Evolutionary conservation across 2,113 vertebrate species (phyloP).

Genomic region (Pan paniscus): DNA sequence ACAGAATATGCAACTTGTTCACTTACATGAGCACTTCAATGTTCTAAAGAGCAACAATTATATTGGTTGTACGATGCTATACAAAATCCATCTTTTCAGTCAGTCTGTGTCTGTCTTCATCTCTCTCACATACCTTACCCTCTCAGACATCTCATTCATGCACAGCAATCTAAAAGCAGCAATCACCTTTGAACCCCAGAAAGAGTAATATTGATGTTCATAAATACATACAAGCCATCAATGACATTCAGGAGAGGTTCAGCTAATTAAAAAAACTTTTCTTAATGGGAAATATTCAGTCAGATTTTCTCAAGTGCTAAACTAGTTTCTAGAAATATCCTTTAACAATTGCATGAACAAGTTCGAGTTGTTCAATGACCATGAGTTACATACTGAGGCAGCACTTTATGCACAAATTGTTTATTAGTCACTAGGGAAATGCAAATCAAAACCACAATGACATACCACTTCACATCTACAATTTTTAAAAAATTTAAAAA

Average conservation of each 20-base stretch:
- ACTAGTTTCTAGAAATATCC: background rate
- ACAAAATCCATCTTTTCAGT: background rate
- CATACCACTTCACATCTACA: background rate
- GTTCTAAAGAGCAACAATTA: background rate
- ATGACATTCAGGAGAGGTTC: background rate
- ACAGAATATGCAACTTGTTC: background rate
- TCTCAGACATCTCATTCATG: background rate
- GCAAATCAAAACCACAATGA: background rate
- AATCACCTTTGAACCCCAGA: background rate
- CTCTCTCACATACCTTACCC: background rate
- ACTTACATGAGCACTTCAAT: background rate
- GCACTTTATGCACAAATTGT: background rate
- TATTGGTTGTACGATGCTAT: background rate
- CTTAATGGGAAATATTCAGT: background rate
- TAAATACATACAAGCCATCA: background rate
- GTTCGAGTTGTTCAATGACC: background rate
- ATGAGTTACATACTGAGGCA: background rate
- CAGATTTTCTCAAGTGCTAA: background rate
- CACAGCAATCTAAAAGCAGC: background rate
- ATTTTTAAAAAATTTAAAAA: no score
- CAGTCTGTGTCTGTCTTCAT: background rate
- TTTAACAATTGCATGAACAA: background rate
- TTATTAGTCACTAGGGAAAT: background rate
- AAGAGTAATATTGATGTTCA: background rate
- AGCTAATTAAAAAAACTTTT: background rate